Evolutionary conservation across 2,113 vertebrate genomes (phyloP).

Genomic region (Boulengeromyrus knoepffleri): DNA sequence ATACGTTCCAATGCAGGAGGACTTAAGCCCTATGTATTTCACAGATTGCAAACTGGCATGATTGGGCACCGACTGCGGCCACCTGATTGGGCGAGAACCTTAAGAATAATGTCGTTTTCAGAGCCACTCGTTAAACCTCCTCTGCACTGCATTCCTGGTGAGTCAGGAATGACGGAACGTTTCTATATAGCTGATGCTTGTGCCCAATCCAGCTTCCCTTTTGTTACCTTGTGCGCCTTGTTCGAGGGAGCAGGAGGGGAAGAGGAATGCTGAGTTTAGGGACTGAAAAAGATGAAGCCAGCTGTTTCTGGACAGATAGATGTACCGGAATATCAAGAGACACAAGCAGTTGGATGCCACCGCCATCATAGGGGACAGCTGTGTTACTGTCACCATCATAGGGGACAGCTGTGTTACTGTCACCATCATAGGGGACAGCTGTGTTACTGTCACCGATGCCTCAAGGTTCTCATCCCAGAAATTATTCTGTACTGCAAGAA

Average conservation of each 20-base stretch:
- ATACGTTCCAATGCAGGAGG: neutral
- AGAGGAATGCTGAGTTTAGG: neutral
- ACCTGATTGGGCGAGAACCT: neutral
- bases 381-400: neutral
- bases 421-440: neutral
- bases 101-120: neutral
- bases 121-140: neutral
- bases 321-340: neutral
- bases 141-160: neutral
- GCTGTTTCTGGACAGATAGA: neutral
- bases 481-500: neutral
- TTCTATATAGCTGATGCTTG: slow-evolving; percentile 1
- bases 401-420: neutral
- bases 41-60: neutral
- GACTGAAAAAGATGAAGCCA: neutral
- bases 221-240: neutral
- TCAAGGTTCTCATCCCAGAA: neutral
- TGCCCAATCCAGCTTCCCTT: neutral
- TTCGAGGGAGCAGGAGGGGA: neutral
- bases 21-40: neutral
- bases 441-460: neutral
- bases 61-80: neutral
- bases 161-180: neutral
- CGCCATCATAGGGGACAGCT: neutral
- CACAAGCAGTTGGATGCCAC: neutral